Conservation (phyloP, 2,888 invertebrate species). For the Papilio gigon region DNA sequence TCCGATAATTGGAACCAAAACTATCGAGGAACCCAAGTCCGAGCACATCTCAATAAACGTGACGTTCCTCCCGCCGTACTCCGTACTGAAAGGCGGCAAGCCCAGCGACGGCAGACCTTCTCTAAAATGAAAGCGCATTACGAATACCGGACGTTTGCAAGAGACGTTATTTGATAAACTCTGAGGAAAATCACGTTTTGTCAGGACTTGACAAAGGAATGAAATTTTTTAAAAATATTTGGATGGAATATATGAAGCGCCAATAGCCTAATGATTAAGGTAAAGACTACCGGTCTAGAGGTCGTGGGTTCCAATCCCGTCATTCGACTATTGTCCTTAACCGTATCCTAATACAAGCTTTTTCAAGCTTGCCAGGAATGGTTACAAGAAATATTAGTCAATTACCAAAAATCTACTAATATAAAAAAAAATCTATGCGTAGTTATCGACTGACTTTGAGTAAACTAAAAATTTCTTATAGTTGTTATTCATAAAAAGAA, state of each 20-base stretch:
- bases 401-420: too few species aligned
- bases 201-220: conserved; percentile 20
- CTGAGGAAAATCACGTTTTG: conserved; percentile 21
- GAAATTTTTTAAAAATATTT: conserved; percentile 15
- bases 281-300: too few species aligned
- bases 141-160: conserved; percentile 28
- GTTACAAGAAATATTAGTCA: too few species aligned
- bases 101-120: conserved; percentile 88
- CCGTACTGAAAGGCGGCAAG: conserved; percentile 88
- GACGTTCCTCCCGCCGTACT: conserved; percentile 81
- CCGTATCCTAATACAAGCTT: too few species aligned
- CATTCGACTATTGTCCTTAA: too few species aligned
- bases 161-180: conserved; percentile 34
- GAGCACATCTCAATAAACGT: conserved; percentile 87
- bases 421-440: too few species aligned
- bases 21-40: conserved; percentile 91
- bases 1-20: conserved; percentile 93
- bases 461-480: background rate
- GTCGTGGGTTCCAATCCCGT: too few species aligned
- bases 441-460: background rate
- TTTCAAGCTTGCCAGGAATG: too few species aligned
- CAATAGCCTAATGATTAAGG: too few species aligned
- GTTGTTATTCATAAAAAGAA: too few species aligned
- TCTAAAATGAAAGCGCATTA: conserved; percentile 58
- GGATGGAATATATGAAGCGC: conserved; percentile 2